These are phyloP conservation scores for Lithobates pipiens DNA, from an alignment of 2,797 vertebrate species.

Conservation along the genomic window DNA sequence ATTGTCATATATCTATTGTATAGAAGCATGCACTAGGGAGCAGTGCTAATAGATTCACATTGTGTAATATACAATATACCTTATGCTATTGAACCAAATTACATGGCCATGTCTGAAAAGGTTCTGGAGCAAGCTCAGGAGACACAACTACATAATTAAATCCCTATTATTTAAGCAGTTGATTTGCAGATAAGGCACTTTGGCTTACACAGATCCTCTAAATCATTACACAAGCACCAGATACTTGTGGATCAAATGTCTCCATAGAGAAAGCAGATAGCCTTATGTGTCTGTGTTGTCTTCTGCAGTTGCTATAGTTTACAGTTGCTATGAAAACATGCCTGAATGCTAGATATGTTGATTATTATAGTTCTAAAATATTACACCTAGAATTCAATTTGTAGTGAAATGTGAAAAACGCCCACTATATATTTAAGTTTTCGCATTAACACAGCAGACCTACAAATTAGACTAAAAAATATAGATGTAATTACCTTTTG, in stretches of 20 bases:
- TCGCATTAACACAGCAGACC: no score
- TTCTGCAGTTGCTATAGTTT: slow-evolving; percentile 9
- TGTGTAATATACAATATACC: slow-evolving; percentile 7
- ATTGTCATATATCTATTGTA: slow-evolving; percentile 19
- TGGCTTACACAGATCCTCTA: slow-evolving; percentile 27
- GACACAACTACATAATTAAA: slow-evolving; percentile 33
- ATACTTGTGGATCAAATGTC: slow-evolving; percentile 45
- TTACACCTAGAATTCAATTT: no score
- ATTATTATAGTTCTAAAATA: neutral
- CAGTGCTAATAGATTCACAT: slow-evolving; percentile 19
- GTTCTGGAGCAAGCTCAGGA: slow-evolving; percentile 2
- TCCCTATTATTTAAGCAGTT: slow-evolving; percentile 46
- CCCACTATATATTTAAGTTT: no score
- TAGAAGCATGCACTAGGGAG: slow-evolving; percentile 10
- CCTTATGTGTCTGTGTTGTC: slow-evolving; percentile 5
- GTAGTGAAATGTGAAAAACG: no score
- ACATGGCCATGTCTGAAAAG: neutral
- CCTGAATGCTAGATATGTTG: neutral
- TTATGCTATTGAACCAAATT: slow-evolving; percentile 3
- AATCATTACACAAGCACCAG: slow-evolving; percentile 49
- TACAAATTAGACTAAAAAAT: no score
- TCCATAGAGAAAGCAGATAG: slow-evolving; percentile 33
- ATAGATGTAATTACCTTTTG: no score
- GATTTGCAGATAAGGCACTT: slow-evolving; percentile 35
- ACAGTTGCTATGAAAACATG: slow-evolving; percentile 9